phyloP scores from a whole-genome alignment of 2,113 vertebrate species.

The Pollachius pollachius region DNA sequence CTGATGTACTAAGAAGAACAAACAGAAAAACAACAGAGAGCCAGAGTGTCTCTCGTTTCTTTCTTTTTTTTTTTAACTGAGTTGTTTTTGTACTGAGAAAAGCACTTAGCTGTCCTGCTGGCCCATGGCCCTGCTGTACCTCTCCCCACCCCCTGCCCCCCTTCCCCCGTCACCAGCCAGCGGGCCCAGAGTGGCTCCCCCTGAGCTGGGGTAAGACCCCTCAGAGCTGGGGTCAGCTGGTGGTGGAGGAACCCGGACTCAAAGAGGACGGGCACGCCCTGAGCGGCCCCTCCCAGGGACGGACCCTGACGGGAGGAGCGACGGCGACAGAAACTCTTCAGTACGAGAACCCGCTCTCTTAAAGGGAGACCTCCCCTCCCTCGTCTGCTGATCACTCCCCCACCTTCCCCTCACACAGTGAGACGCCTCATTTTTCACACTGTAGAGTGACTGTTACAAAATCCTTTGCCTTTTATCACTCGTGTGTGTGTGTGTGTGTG shows the following conservation, averaged over 20 bases:
- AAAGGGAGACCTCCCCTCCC: constrained; percentile 52
- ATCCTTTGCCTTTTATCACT: constrained; percentile 89
- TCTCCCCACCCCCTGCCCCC: constrained; percentile 82
- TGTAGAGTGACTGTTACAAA: constrained; percentile 96
- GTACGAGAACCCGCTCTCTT: constrained; percentile 69
- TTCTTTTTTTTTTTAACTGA: constrained; percentile 63
- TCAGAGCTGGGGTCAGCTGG: constrained; percentile 65
- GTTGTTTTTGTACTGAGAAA: constrained; percentile 85
- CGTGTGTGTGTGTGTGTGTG: constrained; percentile 63
- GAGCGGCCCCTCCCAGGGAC: constrained; percentile 72
- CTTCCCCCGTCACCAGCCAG: constrained; percentile 86
- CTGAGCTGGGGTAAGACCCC: constrained; percentile 67
- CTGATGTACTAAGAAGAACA: constrained; percentile 75
- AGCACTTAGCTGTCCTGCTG: constrained; percentile 95
- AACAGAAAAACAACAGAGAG: constrained; percentile 56
- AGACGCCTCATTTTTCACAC: constrained; percentile 86
- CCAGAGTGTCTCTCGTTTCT: constrained; percentile 53
- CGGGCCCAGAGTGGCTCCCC: constrained; percentile 77
- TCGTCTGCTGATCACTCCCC: constrained; percentile 39
- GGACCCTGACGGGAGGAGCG: constrained; percentile 69
- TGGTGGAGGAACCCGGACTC: constrained; percentile 62
- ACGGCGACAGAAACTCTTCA: constrained; percentile 71
- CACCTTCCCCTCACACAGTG: constrained; percentile 89
- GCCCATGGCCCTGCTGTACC: constrained; percentile 90
- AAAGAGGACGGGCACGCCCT: constrained; percentile 37